Conservation (phyloP, 1,140 invertebrate species). For the Oreohelix idahoensis region DNA sequence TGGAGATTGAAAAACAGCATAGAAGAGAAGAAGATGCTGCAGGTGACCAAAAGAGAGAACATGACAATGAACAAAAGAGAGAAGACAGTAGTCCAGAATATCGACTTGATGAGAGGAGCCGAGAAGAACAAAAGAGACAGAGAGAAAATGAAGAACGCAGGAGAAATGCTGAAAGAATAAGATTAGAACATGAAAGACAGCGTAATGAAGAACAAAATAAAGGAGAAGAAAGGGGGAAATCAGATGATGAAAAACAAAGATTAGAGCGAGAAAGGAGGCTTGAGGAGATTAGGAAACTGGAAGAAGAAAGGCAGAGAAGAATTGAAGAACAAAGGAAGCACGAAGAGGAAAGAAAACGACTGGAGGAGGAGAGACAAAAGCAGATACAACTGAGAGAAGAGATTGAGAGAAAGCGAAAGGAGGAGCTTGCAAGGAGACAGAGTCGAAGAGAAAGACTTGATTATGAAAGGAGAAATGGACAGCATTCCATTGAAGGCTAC, state of each 20-base stretch:
- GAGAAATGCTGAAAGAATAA: not conserved
- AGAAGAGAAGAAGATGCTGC: not conserved
- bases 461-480: not conserved
- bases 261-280: not conserved
- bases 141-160: not conserved
- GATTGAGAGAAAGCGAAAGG: slow-evolving; percentile 12
- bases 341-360: not conserved
- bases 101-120: not conserved
- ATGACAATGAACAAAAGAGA: not conserved
- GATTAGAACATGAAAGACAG: not conserved
- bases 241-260: slow-evolving; percentile 16
- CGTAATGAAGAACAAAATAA: not conserved
- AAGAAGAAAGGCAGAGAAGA: not conserved
- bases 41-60: not conserved
- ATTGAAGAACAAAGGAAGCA: not conserved
- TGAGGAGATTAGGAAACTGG: not conserved
- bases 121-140: not conserved
- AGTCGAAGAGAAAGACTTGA: not conserved
- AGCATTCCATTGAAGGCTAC: not conserved
- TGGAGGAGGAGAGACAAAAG: not conserved
- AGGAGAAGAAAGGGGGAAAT: not conserved
- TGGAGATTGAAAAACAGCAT: not conserved
- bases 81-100: not conserved
- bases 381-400: not conserved
- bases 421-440: not conserved